Evolutionary conservation across 1,140 invertebrate genomes (phyloP).

Genomic region (Acromyrmex heyeri): DNA sequence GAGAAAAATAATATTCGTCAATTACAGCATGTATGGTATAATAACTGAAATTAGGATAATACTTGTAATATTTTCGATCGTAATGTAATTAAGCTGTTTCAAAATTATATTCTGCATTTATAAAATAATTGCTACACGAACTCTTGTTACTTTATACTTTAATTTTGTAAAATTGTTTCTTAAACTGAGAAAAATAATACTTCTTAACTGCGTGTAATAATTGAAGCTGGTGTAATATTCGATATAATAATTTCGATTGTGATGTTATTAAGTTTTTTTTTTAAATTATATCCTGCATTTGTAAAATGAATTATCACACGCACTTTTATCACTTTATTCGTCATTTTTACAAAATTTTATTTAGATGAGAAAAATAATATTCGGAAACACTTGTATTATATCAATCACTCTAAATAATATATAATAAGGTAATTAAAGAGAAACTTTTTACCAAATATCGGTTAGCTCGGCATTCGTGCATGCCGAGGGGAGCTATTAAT

Average conservation of each 20-base stretch:
- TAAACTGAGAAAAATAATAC: no score
- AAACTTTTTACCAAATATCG: neutral
- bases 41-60: no score
- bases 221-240: neutral
- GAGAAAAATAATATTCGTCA: no score
- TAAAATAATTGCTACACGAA: neutral
- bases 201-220: neutral
- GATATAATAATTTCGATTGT: neutral
- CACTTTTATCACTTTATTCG: no score
- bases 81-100: no score
- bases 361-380: neutral
- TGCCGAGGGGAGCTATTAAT: constrained; percentile 13
- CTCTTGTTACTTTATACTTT: no score
- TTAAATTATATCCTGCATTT: no score
- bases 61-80: no score
- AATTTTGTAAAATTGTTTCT: neutral
- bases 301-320: neutral
- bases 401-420: neutral
- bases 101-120: no score
- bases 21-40: no score
- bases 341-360: neutral
- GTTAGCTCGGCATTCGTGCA: neutral
- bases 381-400: neutral
- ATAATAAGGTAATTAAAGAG: neutral
- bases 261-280: constrained; percentile 15